Evolutionary conservation across 23 tunicate genomes (phyloP).

Genomic region (Halocynthia roretzi): DNA sequence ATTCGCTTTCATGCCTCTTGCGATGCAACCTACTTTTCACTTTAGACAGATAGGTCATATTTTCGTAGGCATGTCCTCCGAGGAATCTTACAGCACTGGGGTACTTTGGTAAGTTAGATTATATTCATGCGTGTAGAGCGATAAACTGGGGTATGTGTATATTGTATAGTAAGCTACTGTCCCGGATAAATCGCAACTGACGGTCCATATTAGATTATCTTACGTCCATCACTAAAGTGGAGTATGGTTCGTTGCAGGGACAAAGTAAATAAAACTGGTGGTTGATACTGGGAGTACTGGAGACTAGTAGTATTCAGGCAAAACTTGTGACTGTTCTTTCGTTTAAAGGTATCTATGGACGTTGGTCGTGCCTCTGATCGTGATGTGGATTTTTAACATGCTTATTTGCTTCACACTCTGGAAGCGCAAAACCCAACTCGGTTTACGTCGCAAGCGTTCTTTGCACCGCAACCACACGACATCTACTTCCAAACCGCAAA

Average conservation of each 20-base stretch:
- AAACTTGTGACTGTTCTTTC: background rate
- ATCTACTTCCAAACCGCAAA: background rate
- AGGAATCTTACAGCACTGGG: background rate
- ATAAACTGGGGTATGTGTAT: too few species aligned
- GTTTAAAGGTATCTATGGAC: constrained; percentile 52
- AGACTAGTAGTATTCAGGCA: too few species aligned
- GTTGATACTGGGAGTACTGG: too few species aligned
- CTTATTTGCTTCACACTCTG: constrained; percentile 57
- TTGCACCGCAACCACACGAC: background rate
- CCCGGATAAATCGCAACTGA: too few species aligned
- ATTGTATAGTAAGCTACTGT: background rate
- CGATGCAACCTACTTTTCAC: background rate
- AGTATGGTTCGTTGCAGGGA: too few species aligned
- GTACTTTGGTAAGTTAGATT: constrained; percentile 38
- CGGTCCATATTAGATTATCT: too few species aligned
- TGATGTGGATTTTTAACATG: constrained; percentile 79
- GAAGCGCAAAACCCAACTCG: constrained; percentile 43
- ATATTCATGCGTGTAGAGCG: background rate
- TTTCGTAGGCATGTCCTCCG: constrained; percentile 34
- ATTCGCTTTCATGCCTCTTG: constrained; percentile 34
- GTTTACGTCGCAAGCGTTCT: constrained; percentile 10
- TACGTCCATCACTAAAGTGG: too few species aligned
- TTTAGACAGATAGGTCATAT: constrained; percentile 66
- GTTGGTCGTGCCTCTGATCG: constrained; percentile 54
- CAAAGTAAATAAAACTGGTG: too few species aligned